Evolutionary conservation across 2,888 invertebrate genomes (phyloP), one percentile per base, ranked within the genome.

Genomic region (Lepetodrilus schrolli): DNA sequence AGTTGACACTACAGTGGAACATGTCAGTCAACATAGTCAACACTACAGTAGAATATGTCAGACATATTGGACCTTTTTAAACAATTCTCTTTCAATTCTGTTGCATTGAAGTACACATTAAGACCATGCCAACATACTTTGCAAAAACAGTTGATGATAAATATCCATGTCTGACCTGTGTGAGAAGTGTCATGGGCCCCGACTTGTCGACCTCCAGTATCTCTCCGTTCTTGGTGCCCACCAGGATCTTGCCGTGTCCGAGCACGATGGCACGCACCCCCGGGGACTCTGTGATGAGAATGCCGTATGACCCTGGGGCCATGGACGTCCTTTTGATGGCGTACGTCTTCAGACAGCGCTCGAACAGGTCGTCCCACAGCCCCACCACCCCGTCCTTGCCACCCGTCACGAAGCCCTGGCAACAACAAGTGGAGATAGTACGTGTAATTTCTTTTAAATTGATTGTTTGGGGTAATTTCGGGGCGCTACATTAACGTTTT

Each of bases 341-440:
- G 79, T 90, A 91, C 0, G 89, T 87, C 79, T 90, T 90, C 51
- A 90, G 81, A 78, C 87, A 87, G 20, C 88, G 85, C 70, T 90
- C 88, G 81, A 91, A 89, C 76, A 88, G 84, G 66, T 89, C 89
- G 77, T 90, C 90, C 91, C 91, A 91, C 37, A 91, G 82, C 21
- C 87, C 88, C 4, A 91, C 86, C n/a, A 84, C 81, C 4, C 91
- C 91, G 78, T 91, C 91, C 77, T 91, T 91, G 10, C 91, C 91
- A 10, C 91, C 91, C 2, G 90, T 91, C 66, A 91, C 89, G 84
- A 91, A 90, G 17, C 90, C 91, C 90, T 91, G 84, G 10, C 74
- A 72, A 17, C n/a, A n/a, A n/a, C n/a, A n/a, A n/a, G n/a, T n/a
- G n/a, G n/a, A n/a, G n/a, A n/a, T n/a, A n/a, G n/a, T n/a, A n/a